These are phyloP conservation scores for Cephus pygmeus DNA, from an alignment of 2,888 invertebrate genomes.

Conservation along the genomic window DNA sequence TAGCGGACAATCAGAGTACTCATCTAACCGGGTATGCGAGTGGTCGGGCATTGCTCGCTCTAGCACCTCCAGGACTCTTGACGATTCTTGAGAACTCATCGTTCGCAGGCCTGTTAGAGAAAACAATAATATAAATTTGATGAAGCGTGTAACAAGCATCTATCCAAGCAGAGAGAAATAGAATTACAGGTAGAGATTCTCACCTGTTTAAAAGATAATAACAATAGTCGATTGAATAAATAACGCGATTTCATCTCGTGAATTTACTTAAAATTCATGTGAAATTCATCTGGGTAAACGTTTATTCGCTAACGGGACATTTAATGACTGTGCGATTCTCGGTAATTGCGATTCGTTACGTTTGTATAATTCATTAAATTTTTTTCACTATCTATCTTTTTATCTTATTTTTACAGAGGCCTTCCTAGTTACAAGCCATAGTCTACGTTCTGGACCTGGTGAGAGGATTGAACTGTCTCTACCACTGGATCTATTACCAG, in stretches of 20 bases:
- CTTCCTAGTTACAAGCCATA: background rate
- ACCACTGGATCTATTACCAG: background rate
- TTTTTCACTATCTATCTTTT: background rate
- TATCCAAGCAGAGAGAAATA: background rate
- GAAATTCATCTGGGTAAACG: background rate
- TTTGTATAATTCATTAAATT: background rate
- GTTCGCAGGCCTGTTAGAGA: background rate
- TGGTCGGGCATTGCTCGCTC: constrained; percentile 27
- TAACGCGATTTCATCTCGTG: background rate
- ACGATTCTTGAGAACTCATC: background rate
- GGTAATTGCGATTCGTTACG: background rate
- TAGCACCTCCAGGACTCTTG: background rate
- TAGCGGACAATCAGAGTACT: constrained; percentile 34
- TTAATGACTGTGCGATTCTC: background rate
- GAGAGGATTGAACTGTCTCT: background rate
- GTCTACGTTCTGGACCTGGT: background rate
- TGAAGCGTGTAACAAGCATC: background rate
- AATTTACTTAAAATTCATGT: background rate
- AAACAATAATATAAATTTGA: background rate
- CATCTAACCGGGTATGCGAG: constrained; percentile 37
- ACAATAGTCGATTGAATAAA: background rate
- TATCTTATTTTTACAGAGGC: background rate
- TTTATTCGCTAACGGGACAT: background rate
- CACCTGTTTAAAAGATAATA: background rate
- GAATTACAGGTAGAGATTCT: background rate